Evolutionary conservation across 2,113 vertebrate species (phyloP).

Genomic region (Callocephalon fimbriatum): DNA sequence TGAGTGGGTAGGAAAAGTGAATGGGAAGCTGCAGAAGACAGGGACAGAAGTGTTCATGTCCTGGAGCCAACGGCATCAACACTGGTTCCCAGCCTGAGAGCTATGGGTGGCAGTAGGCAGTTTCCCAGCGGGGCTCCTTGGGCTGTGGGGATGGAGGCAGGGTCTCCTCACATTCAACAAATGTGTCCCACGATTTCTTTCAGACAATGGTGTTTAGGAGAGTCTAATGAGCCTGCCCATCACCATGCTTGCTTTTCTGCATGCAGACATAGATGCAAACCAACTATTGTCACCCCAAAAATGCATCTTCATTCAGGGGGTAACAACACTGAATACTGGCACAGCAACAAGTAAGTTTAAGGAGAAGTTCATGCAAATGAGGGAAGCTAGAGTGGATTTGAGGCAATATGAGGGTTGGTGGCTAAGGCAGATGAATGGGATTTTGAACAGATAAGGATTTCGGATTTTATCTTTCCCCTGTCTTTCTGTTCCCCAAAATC

Average conservation of each 20-base stretch:
- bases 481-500: not conserved
- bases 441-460: not conserved
- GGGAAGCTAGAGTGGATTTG: not conserved
- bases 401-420: accelerated
- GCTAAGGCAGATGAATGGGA: not conserved
- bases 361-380: not conserved
- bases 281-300: not conserved
- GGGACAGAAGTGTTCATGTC: not conserved
- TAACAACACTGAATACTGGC: not conserved
- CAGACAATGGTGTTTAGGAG: not conserved
- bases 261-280: not conserved
- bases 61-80: not conserved
- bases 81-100: not conserved
- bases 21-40: not conserved
- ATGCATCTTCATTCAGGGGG: not conserved
- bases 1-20: not conserved
- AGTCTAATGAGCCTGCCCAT: not conserved
- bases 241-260: not conserved
- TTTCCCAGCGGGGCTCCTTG: not conserved
- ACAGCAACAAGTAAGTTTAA: not conserved
- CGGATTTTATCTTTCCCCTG: not conserved
- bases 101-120: not conserved
- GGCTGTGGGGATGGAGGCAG: accelerated
- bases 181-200: no score
- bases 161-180: not conserved